These are phyloP conservation scores for Sinhomidia bicolor DNA, from an alignment of 2,888 invertebrate species.

Conservation along the genomic window DNA sequence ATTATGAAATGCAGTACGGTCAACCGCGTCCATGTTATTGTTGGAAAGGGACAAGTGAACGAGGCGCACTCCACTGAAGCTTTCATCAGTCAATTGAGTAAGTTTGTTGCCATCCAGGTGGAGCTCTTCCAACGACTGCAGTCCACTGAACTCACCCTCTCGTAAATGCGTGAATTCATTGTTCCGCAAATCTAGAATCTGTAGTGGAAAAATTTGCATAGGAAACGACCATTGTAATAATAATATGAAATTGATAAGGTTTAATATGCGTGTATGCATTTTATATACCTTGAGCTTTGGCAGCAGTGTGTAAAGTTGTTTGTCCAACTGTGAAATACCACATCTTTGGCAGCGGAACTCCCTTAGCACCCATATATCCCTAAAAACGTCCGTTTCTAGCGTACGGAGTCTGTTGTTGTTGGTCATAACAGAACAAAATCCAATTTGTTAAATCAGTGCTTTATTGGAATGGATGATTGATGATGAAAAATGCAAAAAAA, in stretches of 20 bases:
- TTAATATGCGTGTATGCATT: background rate
- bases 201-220: slow-evolving; percentile 16
- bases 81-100: slow-evolving; percentile 85
- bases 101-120: slow-evolving; percentile 89
- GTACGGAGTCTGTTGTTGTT: slow-evolving; percentile 89
- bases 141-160: slow-evolving; percentile 88
- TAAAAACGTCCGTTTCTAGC: slow-evolving; percentile 87
- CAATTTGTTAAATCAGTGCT: too few relatives aligned
- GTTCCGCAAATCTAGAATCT: slow-evolving; percentile 87
- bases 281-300: slow-evolving; percentile 85
- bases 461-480: too few relatives aligned
- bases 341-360: slow-evolving; percentile 89
- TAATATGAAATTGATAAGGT: background rate
- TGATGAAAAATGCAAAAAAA: too few relatives aligned
- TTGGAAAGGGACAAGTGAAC: slow-evolving; percentile 85
- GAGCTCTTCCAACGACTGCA: slow-evolving; percentile 87
- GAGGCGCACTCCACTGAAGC: slow-evolving; percentile 82
- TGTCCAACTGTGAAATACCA: slow-evolving; percentile 88
- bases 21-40: slow-evolving; percentile 89
- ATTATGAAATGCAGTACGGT: slow-evolving; percentile 88
- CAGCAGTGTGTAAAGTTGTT: slow-evolving; percentile 89
- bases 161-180: slow-evolving; percentile 86
- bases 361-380: slow-evolving; percentile 85
- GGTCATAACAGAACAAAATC: too few relatives aligned
- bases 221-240: background rate